These are phyloP conservation scores for Trilocha varians DNA, from an alignment of 2,888 invertebrate genomes.

Conservation along the genomic window DNA sequence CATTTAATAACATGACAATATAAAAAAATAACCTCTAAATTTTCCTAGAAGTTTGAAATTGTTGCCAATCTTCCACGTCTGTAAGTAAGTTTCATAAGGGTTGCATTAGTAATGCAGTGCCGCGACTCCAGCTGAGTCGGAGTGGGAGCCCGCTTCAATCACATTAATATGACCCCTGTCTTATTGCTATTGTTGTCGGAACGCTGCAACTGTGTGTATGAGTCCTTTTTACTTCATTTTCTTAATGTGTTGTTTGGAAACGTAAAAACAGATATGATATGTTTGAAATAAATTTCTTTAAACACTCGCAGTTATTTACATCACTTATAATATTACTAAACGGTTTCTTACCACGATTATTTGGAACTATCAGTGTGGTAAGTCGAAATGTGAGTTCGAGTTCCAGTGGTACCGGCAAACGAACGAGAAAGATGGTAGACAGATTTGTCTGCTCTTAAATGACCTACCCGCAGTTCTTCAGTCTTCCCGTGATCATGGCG, in stretches of 20 bases:
- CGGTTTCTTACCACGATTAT: no score
- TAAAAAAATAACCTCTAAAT: not conserved
- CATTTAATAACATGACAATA: not conserved
- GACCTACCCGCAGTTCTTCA: no score
- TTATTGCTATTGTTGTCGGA: constrained; percentile 20
- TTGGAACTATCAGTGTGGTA: no score
- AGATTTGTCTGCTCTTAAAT: no score
- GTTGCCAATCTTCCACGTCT: constrained; percentile 13
- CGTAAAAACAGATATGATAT: no score
- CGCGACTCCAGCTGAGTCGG: constrained; percentile 40
- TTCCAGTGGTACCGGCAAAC: no score
- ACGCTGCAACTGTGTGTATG: constrained; percentile 14
- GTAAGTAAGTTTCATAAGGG: constrained; percentile 29
- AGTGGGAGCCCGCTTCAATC: constrained; percentile 42
- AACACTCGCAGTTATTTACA: no score
- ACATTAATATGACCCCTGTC: constrained; percentile 58
- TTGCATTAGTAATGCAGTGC: constrained; percentile 66
- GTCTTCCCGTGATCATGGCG: no score
- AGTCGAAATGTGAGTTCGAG: no score
- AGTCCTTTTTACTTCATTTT: not conserved
- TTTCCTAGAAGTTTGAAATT: not conserved
- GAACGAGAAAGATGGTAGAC: no score
- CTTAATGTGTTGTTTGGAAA: not conserved
- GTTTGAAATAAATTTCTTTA: no score
- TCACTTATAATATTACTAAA: no score